Evolutionary conservation across 2,888 invertebrate species (phyloP), one percentile per base, ranked within the genome.

Genomic region (Chymomyza amoena): DNA sequence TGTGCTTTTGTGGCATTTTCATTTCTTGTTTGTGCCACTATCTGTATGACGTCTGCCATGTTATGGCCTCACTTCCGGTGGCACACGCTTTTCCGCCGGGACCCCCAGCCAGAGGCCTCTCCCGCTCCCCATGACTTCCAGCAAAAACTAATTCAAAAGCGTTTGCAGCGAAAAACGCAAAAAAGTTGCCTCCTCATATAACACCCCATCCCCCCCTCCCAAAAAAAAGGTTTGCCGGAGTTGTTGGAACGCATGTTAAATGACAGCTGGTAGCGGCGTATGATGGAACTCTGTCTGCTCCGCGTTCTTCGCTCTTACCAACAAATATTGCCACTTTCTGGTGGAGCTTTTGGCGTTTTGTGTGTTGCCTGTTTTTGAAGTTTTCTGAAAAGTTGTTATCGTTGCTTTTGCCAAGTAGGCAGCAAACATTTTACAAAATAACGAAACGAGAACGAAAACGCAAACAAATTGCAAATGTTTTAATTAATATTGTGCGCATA

Each of bases 121-220:
- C 1, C 7, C 9, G 32, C 6, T 7, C 10, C 13, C 13, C 13
- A 15, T 13, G 39, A 45, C 13, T 45, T 45, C 13, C 39, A 7
- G 39, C 13, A 45, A 45, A 64, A 71, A 73, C 64, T 70, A 73
- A 81, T 79, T 73, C 66, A 16, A 66, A 81, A 84, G 72, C 76
- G 39, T 45, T 45, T 45, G 39, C 39, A 45, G 39, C 39, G 36
- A 13, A 13, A 45, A 45, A 45, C 13, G 6, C n/a, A 45, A 45
- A 45, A 45, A 45, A 45, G 36, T 36, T 36, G 36, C 9, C 7
- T 32, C 9, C 32, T 7, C 32, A 32, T 1, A 32, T 1, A 7
- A 32, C 32, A 6, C 6, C 6, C 25, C 32, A 0, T 1, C 2
- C 32, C 32, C 6, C 6, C 25, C 32, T 0, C 5, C 2, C 2